Evolutionary conservation across 2,113 vertebrate genomes (phyloP).

Genomic region (Saccopteryx leptura): DNA sequence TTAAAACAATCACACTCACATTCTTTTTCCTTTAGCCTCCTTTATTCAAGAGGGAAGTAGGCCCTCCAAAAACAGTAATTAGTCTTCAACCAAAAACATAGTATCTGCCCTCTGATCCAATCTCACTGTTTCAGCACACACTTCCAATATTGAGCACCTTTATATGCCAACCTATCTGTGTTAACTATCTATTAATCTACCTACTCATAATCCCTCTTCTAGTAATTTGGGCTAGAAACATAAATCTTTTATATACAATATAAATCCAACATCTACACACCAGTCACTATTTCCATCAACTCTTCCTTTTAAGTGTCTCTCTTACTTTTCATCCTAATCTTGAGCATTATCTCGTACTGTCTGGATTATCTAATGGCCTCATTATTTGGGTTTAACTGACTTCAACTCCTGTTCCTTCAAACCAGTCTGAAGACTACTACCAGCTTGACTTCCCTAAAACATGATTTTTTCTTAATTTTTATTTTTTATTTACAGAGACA

Average conservation of each 20-base stretch:
- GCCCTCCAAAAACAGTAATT: background rate
- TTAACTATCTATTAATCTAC: background rate
- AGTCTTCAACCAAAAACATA: background rate
- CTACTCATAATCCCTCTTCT: background rate
- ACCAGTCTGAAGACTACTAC: background rate
- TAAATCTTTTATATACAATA: background rate
- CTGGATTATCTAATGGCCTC: background rate
- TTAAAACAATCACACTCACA: background rate
- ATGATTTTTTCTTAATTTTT: background rate
- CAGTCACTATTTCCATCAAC: background rate
- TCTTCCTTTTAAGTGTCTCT: background rate
- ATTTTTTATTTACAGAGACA: no score
- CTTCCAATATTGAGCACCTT: background rate
- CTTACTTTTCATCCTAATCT: background rate
- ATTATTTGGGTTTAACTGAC: background rate
- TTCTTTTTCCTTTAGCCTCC: constrained; percentile 39
- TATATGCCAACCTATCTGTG: background rate
- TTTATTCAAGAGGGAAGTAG: background rate
- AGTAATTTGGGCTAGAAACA: background rate
- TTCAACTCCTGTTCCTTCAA: constrained; percentile 14
- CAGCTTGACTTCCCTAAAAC: constrained; percentile 18
- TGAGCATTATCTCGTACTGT: background rate
- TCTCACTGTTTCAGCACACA: background rate
- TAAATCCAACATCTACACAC: background rate
- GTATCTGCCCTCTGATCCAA: background rate